These are phyloP conservation scores for Sinocyclocheilus maitianheensis DNA, from an alignment of 2,113 vertebrate species.

Conservation along the genomic window DNA sequence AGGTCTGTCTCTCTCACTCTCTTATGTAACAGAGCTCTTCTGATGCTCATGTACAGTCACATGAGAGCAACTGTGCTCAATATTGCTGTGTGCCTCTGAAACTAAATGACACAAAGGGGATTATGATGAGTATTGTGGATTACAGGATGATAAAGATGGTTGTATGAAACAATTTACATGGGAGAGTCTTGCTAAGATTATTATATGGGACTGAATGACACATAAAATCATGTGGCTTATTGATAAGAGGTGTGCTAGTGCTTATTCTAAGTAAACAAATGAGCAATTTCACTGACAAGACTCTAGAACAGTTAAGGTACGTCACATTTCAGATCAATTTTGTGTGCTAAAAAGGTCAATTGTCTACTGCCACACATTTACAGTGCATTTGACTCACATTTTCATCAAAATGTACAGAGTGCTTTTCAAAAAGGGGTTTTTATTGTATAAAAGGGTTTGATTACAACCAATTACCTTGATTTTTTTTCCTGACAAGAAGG, in stretches of 20 bases:
- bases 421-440: background rate
- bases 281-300: too few relatives aligned
- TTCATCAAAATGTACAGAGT: background rate
- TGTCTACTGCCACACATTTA: background rate
- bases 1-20: constrained; percentile 17
- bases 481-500: too few relatives aligned
- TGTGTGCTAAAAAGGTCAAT: too few relatives aligned
- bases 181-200: background rate
- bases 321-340: too few relatives aligned
- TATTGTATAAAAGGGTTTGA: background rate
- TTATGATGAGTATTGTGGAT: background rate
- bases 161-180: background rate
- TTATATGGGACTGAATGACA: background rate
- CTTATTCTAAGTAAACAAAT: too few relatives aligned
- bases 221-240: background rate
- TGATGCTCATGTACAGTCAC: background rate
- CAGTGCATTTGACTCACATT: background rate
- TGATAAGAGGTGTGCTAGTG: background rate
- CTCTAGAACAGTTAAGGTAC: too few relatives aligned
- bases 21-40: constrained; percentile 52
- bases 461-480: background rate
- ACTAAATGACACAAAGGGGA: background rate
- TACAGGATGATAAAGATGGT: background rate
- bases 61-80: background rate
- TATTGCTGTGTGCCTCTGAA: background rate